Evolutionary conservation across 2,888 invertebrate species (phyloP).

Genomic region (Hypena proboscidalis): DNA sequence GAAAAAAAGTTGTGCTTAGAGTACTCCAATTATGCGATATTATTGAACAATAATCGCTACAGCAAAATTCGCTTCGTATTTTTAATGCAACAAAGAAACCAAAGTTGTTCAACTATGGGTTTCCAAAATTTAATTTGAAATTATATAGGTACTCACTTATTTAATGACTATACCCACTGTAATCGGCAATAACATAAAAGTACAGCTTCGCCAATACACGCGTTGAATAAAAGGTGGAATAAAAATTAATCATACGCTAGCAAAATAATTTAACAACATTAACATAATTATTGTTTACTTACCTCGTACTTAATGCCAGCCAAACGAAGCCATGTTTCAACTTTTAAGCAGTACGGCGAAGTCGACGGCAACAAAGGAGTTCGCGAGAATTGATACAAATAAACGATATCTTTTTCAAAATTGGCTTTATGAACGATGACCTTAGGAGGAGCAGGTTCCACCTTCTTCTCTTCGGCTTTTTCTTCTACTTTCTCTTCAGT

Average conservation of each 20-base stretch:
- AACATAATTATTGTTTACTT: conserved; percentile 60
- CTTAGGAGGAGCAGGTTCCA: conserved; percentile 89
- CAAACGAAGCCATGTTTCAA: conserved; percentile 97
- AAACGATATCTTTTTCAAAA: conserved; percentile 96
- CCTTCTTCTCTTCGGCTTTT: conserved; percentile 81
- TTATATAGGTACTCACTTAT: not conserved
- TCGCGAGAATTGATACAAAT: conserved; percentile 97
- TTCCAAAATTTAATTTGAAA: too few relatives aligned
- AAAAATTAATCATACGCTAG: conserved; percentile 36
- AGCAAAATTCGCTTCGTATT: conserved; percentile 14
- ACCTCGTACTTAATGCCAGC: conserved; percentile 98
- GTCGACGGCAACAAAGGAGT: conserved; percentile 95
- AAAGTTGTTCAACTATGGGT: too few relatives aligned
- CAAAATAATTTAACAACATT: conserved; percentile 16
- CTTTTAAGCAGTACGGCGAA: conserved; percentile 97
- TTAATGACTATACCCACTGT: too few relatives aligned
- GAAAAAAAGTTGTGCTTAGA: too few relatives aligned
- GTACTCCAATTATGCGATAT: too few relatives aligned
- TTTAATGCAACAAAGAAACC: not conserved
- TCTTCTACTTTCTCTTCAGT: conserved; percentile 75
- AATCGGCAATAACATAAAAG: conserved; percentile 1
- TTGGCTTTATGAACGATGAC: conserved; percentile 93
- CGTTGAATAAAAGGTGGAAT: conserved; percentile 1
- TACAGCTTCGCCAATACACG: too few relatives aligned
- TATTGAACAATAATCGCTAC: conserved; percentile 4